Evolutionary conservation across 2,797 vertebrate species (phyloP).

Genomic region (Mastacembelus armatus): DNA sequence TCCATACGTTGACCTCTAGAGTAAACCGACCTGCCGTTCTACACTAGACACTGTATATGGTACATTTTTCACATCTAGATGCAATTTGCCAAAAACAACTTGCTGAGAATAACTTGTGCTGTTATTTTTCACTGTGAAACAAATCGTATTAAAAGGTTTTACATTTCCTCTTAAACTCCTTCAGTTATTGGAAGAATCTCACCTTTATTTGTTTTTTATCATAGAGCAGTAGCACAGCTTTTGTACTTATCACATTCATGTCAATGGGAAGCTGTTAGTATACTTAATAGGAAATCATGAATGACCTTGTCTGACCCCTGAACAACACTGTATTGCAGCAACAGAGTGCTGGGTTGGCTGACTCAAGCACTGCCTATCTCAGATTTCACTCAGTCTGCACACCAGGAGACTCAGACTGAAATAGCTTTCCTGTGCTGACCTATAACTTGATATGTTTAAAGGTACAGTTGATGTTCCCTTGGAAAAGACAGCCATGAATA

Average conservation of each 20-base stretch:
- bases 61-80: slow-evolving; percentile 70
- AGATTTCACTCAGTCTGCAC: slow-evolving; percentile 71
- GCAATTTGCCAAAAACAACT: slow-evolving; percentile 74
- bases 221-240: not conserved
- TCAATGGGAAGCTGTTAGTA: not conserved
- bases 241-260: not conserved
- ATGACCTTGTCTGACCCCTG: slow-evolving; percentile 62
- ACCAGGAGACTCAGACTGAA: slow-evolving; percentile 66
- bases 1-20: slow-evolving; percentile 60
- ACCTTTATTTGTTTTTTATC: not conserved
- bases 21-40: slow-evolving; percentile 44
- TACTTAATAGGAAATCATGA: slow-evolving; percentile 19
- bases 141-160: slow-evolving; percentile 78
- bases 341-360: slow-evolving; percentile 57
- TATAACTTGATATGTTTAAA: slow-evolving; percentile 52
- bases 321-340: slow-evolving; percentile 32
- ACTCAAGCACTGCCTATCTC: slow-evolving; percentile 47
- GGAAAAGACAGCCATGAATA: slow-evolving; percentile 13
- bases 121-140: slow-evolving; percentile 80
- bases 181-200: slow-evolving; percentile 7
- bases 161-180: slow-evolving; percentile 58
- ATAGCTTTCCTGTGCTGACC: slow-evolving; percentile 70
- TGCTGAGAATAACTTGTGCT: slow-evolving; percentile 64
- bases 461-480: slow-evolving; percentile 16
- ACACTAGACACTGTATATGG: slow-evolving; percentile 56